phyloP scores from a whole-genome alignment of 2,888 invertebrate genomes.

The Byasa hedistus region DNA sequence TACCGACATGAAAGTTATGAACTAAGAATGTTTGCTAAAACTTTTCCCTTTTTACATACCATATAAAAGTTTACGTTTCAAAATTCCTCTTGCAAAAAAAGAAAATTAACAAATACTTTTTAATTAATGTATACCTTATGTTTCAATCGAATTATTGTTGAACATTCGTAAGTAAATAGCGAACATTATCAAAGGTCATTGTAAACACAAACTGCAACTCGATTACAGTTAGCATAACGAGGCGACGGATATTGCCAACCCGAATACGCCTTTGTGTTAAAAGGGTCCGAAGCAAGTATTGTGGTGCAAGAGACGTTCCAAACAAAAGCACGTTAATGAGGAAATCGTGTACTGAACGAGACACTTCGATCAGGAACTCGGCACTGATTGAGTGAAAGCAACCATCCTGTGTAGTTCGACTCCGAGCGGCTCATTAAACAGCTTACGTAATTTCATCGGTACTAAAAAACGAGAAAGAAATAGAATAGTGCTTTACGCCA shows the following conservation, averaged over 20 bases:
- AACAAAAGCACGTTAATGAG: slow-evolving; percentile 75
- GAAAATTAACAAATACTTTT: no score
- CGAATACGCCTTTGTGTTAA: slow-evolving; percentile 15
- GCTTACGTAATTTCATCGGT: slow-evolving; percentile 4
- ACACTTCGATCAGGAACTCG: slow-evolving; percentile 49
- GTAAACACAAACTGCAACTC: not conserved
- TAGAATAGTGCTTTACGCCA: not conserved
- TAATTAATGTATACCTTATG: not conserved
- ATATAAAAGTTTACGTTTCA: no score
- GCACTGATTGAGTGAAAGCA: slow-evolving; percentile 68
- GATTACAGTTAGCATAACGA: slow-evolving; percentile 6
- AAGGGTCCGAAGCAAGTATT: slow-evolving; percentile 10
- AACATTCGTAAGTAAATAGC: not conserved
- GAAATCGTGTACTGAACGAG: slow-evolving; percentile 61
- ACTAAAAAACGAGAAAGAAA: not conserved
- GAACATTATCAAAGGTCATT: not conserved
- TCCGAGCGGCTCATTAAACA: slow-evolving; percentile 32
- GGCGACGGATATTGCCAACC: slow-evolving; percentile 6
- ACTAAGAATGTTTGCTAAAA: no score
- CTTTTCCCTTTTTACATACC: no score
- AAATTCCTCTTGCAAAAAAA: no score
- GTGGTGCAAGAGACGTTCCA: slow-evolving; percentile 39
- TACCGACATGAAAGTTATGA: no score
- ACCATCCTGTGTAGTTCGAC: slow-evolving; percentile 43
- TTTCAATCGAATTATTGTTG: not conserved